Percentiles rank a stretch among this genome's conserved stretches.
These are phyloP conservation scores for Drosophila carrolli DNA, from an alignment of 1,140 invertebrate genomes.

Conservation along the genomic window DNA sequence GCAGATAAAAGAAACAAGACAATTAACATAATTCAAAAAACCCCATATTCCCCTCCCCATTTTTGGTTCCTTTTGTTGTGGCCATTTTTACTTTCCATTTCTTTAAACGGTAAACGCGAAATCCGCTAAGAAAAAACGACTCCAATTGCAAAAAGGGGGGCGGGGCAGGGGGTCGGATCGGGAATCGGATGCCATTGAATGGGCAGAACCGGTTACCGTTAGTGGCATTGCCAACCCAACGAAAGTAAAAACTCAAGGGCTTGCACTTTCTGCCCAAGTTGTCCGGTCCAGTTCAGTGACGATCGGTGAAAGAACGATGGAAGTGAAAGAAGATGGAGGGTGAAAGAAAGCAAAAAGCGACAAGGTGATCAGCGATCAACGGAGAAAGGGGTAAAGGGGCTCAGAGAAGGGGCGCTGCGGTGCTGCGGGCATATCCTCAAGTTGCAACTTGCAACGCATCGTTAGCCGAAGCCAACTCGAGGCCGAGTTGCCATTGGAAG, in stretches of 20 bases:
- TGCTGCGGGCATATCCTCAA: constrained; percentile 54
- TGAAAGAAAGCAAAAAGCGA: constrained; percentile 40
- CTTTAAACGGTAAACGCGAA: constrained; percentile 76
- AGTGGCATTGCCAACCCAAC: constrained; percentile 36
- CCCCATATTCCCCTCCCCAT: constrained; percentile 7
- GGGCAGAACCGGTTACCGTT: constrained; percentile 61
- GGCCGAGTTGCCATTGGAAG: constrained; percentile 8
- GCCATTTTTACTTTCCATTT: constrained; percentile 74
- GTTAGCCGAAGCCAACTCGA: constrained; percentile 55
- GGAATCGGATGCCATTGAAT: constrained; percentile 48
- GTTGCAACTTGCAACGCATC: constrained; percentile 72
- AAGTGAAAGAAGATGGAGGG: constrained; percentile 19
- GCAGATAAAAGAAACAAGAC: constrained; percentile 53
- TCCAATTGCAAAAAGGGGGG: constrained; percentile 38
- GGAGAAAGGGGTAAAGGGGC: constrained; percentile 2
- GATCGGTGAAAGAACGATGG: constrained; percentile 33
- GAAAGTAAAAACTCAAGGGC: constrained; percentile 84
- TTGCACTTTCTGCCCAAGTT: constrained; percentile 79
- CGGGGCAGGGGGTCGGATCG: constrained; percentile 24
- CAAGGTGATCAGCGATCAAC: constrained; percentile 15
- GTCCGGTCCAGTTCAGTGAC: constrained; percentile 31
- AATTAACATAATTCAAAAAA: constrained; percentile 78
- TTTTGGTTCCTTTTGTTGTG: constrained; percentile 23
- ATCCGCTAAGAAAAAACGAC: constrained; percentile 49
- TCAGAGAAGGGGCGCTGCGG: constrained; percentile 8